Evolutionary conservation across 2,113 vertebrate genomes (phyloP), one percentile per base, ranked within the genome.

Genomic region (Pristiophorus japonicus): DNA sequence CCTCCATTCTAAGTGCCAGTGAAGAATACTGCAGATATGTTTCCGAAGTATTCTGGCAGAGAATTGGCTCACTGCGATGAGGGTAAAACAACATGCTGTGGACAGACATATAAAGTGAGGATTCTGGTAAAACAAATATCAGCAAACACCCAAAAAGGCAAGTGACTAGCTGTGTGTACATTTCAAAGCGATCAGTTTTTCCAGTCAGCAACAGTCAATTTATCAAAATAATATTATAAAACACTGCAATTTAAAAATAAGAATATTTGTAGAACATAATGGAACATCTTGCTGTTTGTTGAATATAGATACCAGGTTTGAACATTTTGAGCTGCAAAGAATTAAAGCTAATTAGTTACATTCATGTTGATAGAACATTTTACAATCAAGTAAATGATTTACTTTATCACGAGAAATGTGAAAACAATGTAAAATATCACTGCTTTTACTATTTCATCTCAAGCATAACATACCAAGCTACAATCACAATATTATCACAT

Each of bases 1-100:
- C 97, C 96, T 96, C 97, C 96, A 96, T 97, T 96, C 97, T 97
- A 96, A 97, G 97, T 97, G 97, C 97, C 97, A 97, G 96, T 97
- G 96, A 97, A 97, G 97, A 97, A 96, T 97, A 97, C 96, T 97
- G 97, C 96, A 96, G 96, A 96, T 96, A 96, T 96, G 96, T 96
- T 96, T 96, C 96, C 96, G 97, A 96, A 96, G 97, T 96, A 96
- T 96, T 96, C 95, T 97, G 97, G 96, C 97, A 97, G 96, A 97
- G 97, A 96, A 97, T 97, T 96, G 96, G 96, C 96, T 98, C 97
- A 96, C 96, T 97, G 94, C 91, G 67, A 97, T 96, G 66, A 96
- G 96, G 97, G 96, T 96, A 96, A 97, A 97, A 96, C 96, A 97
- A 96, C 96, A 96, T 96, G 96, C 96, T 96, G 96, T 97, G 97